Evolutionary conservation across 2,797 vertebrate genomes (phyloP), one percentile per base, ranked within the genome.

Genomic region (Micrastur ruficollis): DNA sequence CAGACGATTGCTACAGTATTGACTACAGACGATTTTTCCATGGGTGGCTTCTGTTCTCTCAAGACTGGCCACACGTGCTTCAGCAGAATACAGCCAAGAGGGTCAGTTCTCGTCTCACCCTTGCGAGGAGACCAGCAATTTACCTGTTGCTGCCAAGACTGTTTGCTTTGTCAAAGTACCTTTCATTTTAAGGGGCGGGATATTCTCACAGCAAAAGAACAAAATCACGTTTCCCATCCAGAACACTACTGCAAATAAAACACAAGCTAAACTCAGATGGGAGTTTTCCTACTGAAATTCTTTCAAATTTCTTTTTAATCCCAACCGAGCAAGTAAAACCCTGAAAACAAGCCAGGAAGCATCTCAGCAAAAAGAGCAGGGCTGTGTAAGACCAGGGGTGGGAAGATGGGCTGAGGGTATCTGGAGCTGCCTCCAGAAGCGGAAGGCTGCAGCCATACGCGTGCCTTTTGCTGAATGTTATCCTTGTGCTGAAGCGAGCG

Each of bases 351-450:
- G 50, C 3, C 8, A 32, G 40, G n/a, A 12, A 38, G 3, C 6
- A 13, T 32, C 40, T 21, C 21, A 2, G 4, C 14, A 18, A 32
- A 26, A 70, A 29, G 29, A 67, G 38, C 13, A 18, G 18, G 25
- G n/a, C 52, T 2, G 0, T 31, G 50, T 11, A 19, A 20, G 9
- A 12, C 6, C 3, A 1, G n/a, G n/a, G 14, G 31, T 1, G 58
- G 29, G 40, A 38, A 53, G 11, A 47, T 20, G 47, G 21, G 34
- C 65, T 40, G 36, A 13, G 6, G 49, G n/a, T 6, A 18, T 10
- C 56, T 16, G 27, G 32, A 23, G 31, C 75, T 2, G 0, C 66
- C 58, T 65, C 12, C 17, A 6, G 68, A 40, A 66, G 70, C 1
- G 0, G 55, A 25, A 23, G 21, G 61, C 56, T 67, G 46, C 22